phyloP scores from a whole-genome alignment of 1,140 invertebrate species.

The Papilio machaon region DNA sequence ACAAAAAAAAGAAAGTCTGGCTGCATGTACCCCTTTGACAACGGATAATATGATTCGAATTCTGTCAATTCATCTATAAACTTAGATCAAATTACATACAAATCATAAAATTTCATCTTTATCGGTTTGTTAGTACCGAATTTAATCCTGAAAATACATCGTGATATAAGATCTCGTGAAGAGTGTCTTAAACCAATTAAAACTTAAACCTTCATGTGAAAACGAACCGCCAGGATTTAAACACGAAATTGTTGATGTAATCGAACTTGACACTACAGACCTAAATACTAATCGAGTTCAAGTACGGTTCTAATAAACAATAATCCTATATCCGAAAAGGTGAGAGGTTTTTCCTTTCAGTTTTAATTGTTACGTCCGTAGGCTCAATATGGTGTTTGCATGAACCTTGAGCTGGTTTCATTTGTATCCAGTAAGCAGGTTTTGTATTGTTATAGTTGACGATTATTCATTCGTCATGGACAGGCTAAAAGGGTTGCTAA shows the following conservation, averaged over 20 bases:
- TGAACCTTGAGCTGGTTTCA: slow-evolving; percentile 37
- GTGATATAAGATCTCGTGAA: too few relatives aligned
- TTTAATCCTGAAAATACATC: too few relatives aligned
- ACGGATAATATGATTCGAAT: too few relatives aligned
- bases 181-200: too few relatives aligned
- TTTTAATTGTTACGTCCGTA: slow-evolving; percentile 55
- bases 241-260: neutral
- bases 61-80: too few relatives aligned
- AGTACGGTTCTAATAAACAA: slow-evolving; percentile 16
- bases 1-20: too few relatives aligned
- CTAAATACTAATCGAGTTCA: slow-evolving; percentile 8
- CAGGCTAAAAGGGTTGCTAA: neutral
- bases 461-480: slow-evolving; percentile 19
- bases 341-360: slow-evolving; percentile 59
- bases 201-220: neutral
- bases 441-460: slow-evolving; percentile 19
- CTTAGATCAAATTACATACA: too few relatives aligned
- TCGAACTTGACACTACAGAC: neutral
- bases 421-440: slow-evolving; percentile 36
- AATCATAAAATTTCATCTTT: too few relatives aligned
- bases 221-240: neutral
- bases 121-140: too few relatives aligned
- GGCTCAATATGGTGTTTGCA: slow-evolving; percentile 26
- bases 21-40: too few relatives aligned
- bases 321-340: slow-evolving; percentile 36